A percentile compares a stretch with the other conserved stretches of the same genome.
Evolutionary conservation across 2,888 invertebrate species (phyloP).

Genomic region (Prosopocoilus inquinatus): DNA sequence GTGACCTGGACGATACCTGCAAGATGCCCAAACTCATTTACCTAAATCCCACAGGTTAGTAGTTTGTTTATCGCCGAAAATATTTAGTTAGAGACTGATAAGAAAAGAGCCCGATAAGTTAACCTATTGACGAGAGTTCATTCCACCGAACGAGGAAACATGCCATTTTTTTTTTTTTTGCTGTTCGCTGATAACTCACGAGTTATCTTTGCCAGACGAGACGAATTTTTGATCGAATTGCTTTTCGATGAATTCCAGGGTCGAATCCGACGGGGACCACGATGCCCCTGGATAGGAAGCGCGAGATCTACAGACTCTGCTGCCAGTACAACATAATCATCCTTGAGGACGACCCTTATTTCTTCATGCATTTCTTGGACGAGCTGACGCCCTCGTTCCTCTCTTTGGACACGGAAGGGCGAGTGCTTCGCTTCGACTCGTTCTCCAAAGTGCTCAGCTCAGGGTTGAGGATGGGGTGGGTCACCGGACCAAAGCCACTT

Average conservation of each 20-base stretch:
- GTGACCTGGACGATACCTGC: slow-evolving; percentile 38
- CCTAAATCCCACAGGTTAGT: slow-evolving; percentile 63
- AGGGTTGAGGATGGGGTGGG: slow-evolving; percentile 70
- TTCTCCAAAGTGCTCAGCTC: slow-evolving; percentile 73
- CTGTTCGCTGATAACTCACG: too few species aligned
- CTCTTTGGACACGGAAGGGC: slow-evolving; percentile 71
- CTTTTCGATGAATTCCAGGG: slow-evolving; percentile 48
- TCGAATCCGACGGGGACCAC: slow-evolving; percentile 75
- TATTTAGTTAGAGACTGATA: neutral
- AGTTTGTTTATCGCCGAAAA: neutral
- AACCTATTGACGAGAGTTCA: too few species aligned
- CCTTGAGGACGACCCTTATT: slow-evolving; percentile 81
- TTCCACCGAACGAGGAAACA: too few species aligned
- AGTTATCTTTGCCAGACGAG: too few species aligned
- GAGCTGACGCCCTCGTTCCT: slow-evolving; percentile 65
- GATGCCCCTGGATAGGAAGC: slow-evolving; percentile 62
- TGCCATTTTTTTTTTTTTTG: too few species aligned
- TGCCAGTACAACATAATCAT: slow-evolving; percentile 75
- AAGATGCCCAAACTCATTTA: slow-evolving; percentile 73
- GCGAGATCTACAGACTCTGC: slow-evolving; percentile 70
- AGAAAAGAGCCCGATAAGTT: too few species aligned
- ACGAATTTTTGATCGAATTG: slow-evolving; percentile 1
- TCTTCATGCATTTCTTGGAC: slow-evolving; percentile 70
- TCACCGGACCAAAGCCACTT: slow-evolving; percentile 68
- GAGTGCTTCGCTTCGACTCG: slow-evolving; percentile 75